Conservation (phyloP, 2,797 vertebrate species). For the Poecilia wingei region DNA sequence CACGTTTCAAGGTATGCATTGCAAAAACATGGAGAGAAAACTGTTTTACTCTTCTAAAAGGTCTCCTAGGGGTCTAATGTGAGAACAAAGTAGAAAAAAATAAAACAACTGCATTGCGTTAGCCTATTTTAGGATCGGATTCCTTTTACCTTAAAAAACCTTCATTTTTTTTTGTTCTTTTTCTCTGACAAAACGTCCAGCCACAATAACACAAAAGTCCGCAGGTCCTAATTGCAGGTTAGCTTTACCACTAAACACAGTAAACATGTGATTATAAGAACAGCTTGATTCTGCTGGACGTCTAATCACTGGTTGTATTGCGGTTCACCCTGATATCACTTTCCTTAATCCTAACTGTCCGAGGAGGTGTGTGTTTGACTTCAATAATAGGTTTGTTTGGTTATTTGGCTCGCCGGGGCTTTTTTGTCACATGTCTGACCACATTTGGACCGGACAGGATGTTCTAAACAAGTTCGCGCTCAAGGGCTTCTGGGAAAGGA, state of each 20-base stretch:
- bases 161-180: conserved; percentile 11
- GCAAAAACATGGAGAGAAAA: background rate
- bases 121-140: conserved; percentile 7
- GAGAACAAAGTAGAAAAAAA: background rate
- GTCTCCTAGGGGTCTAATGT: background rate
- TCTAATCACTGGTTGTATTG: conserved; percentile 62
- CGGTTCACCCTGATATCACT: conserved; percentile 61
- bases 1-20: background rate
- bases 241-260: conserved; percentile 53
- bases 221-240: conserved; percentile 60
- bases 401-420: conserved; percentile 32
- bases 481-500: conserved; percentile 55
- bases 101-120: background rate
- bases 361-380: conserved; percentile 59
- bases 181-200: conserved; percentile 44
- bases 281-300: conserved; percentile 59
- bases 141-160: background rate
- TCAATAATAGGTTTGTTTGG: conserved; percentile 56
- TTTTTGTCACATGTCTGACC: conserved; percentile 63
- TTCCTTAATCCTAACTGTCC: conserved; percentile 62
- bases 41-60: background rate
- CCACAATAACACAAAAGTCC: conserved; percentile 52
- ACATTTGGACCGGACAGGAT: conserved; percentile 70
- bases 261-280: conserved; percentile 71
- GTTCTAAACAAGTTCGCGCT: conserved; percentile 71